phyloP scores from a whole-genome alignment of 30 jellyfish, hydroid and myxozoan genomes.

The Hydractinia symbiolongicarpus region DNA sequence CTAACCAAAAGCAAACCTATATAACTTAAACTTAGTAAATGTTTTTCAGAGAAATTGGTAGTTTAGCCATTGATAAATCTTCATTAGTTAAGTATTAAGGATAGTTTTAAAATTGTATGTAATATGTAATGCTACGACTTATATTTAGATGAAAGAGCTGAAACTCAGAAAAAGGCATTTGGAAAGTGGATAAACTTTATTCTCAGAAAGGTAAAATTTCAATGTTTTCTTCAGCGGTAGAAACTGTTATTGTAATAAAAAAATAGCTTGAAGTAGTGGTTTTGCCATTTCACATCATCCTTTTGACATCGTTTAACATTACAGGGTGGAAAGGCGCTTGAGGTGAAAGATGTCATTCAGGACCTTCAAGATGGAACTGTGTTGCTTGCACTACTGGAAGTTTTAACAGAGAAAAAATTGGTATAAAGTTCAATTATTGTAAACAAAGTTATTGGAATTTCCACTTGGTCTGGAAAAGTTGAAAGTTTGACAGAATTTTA shows the following conservation, averaged over 20 bases:
- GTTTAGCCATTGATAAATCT: too few species aligned
- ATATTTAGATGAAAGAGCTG: slow-evolving; percentile 74
- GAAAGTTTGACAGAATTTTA: too few species aligned
- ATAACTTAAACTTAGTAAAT: too few species aligned
- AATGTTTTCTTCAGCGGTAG: not conserved
- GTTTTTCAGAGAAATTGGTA: too few species aligned
- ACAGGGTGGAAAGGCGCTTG: slow-evolving; percentile 62
- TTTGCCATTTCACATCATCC: too few species aligned
- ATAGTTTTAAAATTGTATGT: not conserved
- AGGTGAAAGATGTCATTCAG: slow-evolving; percentile 48
- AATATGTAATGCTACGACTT: not conserved
- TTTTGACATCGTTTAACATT: too few species aligned
- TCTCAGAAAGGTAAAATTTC: slow-evolving; percentile 50
- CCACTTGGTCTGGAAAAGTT: too few species aligned
- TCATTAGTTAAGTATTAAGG: too few species aligned
- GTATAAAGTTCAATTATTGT: slow-evolving; percentile 23
- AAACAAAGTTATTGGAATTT: too few species aligned
- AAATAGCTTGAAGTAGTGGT: not conserved
- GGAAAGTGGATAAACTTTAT: slow-evolving; percentile 76
- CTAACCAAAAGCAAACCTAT: too few species aligned
- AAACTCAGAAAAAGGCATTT: slow-evolving; percentile 79
- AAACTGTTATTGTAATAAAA: not conserved
- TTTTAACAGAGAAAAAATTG: slow-evolving; percentile 64
- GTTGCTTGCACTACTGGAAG: slow-evolving; percentile 69
- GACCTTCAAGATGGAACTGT: slow-evolving; percentile 78